Conservation (phyloP, 1,140 invertebrate species). For the Caenorhabditis inopinata region DNA sequence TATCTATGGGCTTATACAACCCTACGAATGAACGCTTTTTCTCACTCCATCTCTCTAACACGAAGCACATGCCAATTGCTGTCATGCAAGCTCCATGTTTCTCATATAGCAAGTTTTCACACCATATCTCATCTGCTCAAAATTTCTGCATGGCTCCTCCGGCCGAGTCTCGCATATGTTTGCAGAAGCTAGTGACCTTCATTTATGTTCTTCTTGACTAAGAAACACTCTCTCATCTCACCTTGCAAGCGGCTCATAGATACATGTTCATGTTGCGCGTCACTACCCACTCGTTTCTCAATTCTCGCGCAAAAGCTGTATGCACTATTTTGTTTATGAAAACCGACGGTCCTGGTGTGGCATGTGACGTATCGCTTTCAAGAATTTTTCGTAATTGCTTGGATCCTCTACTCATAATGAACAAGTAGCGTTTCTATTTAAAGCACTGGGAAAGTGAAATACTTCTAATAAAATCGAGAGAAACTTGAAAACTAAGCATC, state of each 20-base stretch:
- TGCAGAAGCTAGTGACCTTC: background rate
- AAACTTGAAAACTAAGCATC: too few species aligned
- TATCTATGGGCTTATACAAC: background rate
- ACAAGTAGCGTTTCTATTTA: too few species aligned
- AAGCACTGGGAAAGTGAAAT: too few species aligned
- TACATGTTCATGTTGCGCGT: background rate
- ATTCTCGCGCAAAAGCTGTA: background rate
- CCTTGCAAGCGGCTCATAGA: background rate
- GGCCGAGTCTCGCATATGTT: background rate
- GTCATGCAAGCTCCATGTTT: background rate
- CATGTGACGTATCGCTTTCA: too few species aligned
- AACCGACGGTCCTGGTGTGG: background rate
- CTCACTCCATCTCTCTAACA: background rate
- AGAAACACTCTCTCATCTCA: background rate
- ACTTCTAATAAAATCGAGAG: too few species aligned
- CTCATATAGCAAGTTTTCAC: background rate
- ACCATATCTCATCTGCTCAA: background rate
- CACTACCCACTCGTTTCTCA: background rate
- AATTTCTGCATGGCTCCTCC: background rate
- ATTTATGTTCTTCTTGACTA: slow-evolving; percentile 9
- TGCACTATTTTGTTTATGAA: background rate
- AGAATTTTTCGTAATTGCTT: too few species aligned
- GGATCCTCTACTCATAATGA: slow-evolving; percentile 75
- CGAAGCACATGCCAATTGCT: background rate
- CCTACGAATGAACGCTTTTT: background rate